Base-by-base conservation (phyloP, 1,140 invertebrate species). In the Drosophila sulfurigaster region DNA sequence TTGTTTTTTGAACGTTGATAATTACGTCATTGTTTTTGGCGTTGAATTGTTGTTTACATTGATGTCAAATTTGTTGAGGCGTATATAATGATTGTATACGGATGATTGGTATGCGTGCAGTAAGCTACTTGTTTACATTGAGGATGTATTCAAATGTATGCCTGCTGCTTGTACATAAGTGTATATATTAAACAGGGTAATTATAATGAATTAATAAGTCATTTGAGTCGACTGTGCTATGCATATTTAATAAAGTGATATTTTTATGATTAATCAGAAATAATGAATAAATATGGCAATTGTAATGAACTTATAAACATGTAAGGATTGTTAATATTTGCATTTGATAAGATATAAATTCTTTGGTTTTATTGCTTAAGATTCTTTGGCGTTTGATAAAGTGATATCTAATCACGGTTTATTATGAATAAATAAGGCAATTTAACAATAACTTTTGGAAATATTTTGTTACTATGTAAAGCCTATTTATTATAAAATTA, bases 41-140 rank as follows among this genome's bases (percentile, higher is more conserved):
- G 32, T 32, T 38, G 10, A 57, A 20, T 11, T 41, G 54, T 41
- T 57, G 54, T 35, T 57, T 10, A 38, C 52, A 56, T 56, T 56
- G 52, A 16, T 56, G 32, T 56, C 32, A 28, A 7, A 16, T 56
- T 20, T 20, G 54, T 10, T 20, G 32, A 38, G n/a, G 54, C 25
- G 5, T 13, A n/a, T 32, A 32, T 54, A 54, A 54, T 25, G 20
- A 25, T 54, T 54, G 13, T 32, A 35, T 54, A 32, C 13, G 3
- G 3, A 15, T 54, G 2, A 32, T 54, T 54, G 30, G n/a, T 52
- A 13, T 43, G 41, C 28, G n/a, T 13, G 28, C 5, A 13, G 28
- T 13, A 32, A 52, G 25, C 25, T 52, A 52, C 28, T 32, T 32
- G 51, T 15, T 54, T 35, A 8, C 51, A 54, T 54, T 35, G 30